Percentiles rank a stretch among this genome's conserved stretches.
Evolutionary conservation across 1,140 invertebrate species (phyloP).

Genomic region (Rhopalosiphum padi): DNA sequence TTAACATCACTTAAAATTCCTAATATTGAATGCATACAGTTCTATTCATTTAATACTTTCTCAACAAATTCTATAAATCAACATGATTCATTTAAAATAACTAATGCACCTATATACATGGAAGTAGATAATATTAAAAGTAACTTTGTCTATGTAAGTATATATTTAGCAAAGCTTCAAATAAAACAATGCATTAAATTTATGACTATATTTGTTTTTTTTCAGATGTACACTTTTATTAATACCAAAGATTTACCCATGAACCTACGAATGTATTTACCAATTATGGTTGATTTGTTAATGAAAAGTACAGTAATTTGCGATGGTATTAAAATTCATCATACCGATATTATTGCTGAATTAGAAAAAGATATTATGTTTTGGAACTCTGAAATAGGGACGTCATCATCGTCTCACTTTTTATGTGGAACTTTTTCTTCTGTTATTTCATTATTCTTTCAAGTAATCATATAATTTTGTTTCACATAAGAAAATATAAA

Average conservation of each 20-base stretch:
- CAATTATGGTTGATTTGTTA: slow-evolving; percentile 74
- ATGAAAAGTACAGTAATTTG: slow-evolving; percentile 72
- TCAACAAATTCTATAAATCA: slow-evolving; percentile 65
- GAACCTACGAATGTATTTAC: slow-evolving; percentile 73
- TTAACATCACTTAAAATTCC: slow-evolving; percentile 76
- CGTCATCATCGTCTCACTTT: slow-evolving; percentile 67
- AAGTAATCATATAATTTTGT: slow-evolving; percentile 63
- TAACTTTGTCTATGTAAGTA: slow-evolving; percentile 82
- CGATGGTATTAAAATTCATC: slow-evolving; percentile 69
- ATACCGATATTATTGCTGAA: slow-evolving; percentile 78
- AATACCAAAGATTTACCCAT: slow-evolving; percentile 73
- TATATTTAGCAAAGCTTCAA: not conserved
- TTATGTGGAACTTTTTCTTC: slow-evolving; percentile 72
- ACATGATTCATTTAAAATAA: slow-evolving; percentile 70
- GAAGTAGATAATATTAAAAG: slow-evolving; percentile 81
- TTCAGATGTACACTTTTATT: slow-evolving; percentile 73
- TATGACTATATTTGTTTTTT: not conserved
- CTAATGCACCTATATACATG: slow-evolving; percentile 75
- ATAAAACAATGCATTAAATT: not conserved
- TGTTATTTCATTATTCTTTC: slow-evolving; percentile 67
- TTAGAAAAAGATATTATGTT: slow-evolving; percentile 77
- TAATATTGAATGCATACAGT: slow-evolving; percentile 72
- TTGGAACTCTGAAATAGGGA: slow-evolving; percentile 69
- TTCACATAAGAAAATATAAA: not conserved
- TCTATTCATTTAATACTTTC: slow-evolving; percentile 73